Evolutionary conservation across 1,140 invertebrate species (phyloP).

Genomic region (Leptestheria dahalacensis): DNA sequence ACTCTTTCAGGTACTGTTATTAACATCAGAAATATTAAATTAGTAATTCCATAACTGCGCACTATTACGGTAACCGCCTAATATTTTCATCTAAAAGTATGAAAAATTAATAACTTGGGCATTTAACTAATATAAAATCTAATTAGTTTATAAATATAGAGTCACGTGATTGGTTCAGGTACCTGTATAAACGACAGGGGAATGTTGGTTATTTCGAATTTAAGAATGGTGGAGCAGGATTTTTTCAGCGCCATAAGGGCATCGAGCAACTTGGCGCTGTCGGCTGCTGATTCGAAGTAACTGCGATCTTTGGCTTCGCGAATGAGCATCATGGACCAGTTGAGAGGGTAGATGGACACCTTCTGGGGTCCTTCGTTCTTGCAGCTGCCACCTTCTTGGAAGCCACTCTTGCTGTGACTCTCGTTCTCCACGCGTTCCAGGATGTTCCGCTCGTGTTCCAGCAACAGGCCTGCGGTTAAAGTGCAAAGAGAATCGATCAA

Average conservation of each 20-base stretch:
- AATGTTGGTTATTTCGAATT: conserved; percentile 12
- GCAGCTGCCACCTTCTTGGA: background rate
- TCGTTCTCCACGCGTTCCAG: background rate
- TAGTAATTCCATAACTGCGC: no score
- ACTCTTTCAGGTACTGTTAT: no score
- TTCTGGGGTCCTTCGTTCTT: no score
- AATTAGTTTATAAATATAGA: background rate
- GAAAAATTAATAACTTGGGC: no score
- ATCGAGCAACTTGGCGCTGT: conserved; percentile 3
- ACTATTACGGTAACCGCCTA: no score
- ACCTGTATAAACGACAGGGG: conserved; percentile 11
- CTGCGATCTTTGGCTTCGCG: background rate
- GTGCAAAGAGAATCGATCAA: no score
- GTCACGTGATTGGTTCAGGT: background rate
- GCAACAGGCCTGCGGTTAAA: no score
- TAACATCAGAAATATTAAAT: no score
- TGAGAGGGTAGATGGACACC: background rate
- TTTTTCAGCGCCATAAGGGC: conserved; percentile 4
- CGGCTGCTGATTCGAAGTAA: background rate
- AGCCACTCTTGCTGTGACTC: background rate
- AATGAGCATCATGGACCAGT: conserved; percentile 5
- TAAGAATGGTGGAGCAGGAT: conserved; percentile 5
- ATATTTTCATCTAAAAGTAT: no score
- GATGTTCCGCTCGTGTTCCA: conserved; percentile 1
- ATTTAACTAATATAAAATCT: background rate